A percentile compares a stretch with the other conserved stretches of the same genome.
These are phyloP conservation scores for Adelphocoris suturalis DNA, from an alignment of 2,888 invertebrate genomes.

Conservation along the genomic window DNA sequence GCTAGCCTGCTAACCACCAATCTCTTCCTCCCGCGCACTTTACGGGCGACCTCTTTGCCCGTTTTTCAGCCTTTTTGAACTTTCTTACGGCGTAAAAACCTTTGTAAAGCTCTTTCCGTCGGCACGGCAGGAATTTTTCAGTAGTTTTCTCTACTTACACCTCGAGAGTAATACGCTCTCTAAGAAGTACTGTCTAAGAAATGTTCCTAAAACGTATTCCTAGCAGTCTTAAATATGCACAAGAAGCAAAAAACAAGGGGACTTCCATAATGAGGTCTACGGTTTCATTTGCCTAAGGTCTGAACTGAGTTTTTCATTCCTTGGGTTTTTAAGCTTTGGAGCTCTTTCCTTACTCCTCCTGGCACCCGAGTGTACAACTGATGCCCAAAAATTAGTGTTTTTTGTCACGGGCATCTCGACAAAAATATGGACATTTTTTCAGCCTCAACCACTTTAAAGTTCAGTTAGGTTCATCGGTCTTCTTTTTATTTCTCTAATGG, in stretches of 20 bases:
- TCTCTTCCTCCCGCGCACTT: not conserved
- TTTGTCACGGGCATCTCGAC: not conserved
- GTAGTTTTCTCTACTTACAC: conserved; percentile 24
- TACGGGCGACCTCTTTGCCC: conserved; percentile 11
- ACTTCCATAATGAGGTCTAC: not conserved
- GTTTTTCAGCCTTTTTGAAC: conserved; percentile 22
- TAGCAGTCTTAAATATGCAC: not conserved
- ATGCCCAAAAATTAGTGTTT: conserved; percentile 10
- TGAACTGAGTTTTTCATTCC: not conserved
- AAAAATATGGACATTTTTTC: not conserved
- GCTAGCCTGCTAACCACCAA: conserved; percentile 22
- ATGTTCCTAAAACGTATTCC: not conserved
- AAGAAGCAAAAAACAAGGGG: not conserved
- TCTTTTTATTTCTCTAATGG: not conserved
- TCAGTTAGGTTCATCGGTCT: not conserved
- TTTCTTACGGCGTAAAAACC: not conserved
- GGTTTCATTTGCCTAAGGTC: conserved; percentile 1
- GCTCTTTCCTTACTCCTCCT: not conserved
- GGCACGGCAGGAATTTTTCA: conserved; percentile 20
- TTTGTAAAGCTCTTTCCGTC: not conserved
- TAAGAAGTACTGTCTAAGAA: not conserved
- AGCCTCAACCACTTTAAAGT: not conserved
- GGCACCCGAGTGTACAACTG: not conserved
- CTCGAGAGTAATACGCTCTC: not conserved
- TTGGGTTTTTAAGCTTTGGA: not conserved